Evolutionary conservation across 2,113 vertebrate species (phyloP), one percentile per base, ranked within the genome.

Genomic region (Turnix velox): DNA sequence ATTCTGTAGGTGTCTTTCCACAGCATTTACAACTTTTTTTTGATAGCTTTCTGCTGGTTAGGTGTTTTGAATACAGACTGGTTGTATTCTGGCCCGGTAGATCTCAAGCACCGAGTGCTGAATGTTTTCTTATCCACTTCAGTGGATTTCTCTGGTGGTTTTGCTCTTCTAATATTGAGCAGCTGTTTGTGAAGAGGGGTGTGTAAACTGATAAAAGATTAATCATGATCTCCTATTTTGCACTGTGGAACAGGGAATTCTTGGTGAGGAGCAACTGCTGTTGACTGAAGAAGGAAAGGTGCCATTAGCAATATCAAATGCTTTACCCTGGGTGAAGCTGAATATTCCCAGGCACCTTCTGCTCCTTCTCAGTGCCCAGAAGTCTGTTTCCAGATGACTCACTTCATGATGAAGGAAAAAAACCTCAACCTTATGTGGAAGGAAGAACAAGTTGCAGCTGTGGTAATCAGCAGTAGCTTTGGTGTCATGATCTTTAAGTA

Each of bases 391-490:
- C 37, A 31, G 42, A 49, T 6, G 15, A 55, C 42, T 75, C 2
- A 0, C 19, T 76, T 11, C 43, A 1, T 33, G 42, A 45, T 39
- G n/a, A n/a, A n/a, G n/a, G n/a, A n/a, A n/a, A n/a, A n/a, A n/a
- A n/a, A n/a, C n/a, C n/a, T n/a, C n/a, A n/a, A n/a, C n/a, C n/a
- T 46, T 39, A 6, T 43, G 25, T 18, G 25, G n/a, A 55, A 84
- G 49, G 35, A 65, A 74, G 11, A 72, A 71, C 4, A 54, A 22
- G 9, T 6, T 23, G 18, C 12, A 51, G 25, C n/a, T 63, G 28
- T 54, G 23, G 45, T n/a, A 22, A 88, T 48, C 76, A 54, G 16
- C 5, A 4, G 23, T 8, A 67, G 19, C 13, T 73, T 33, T 68
- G 18, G 1, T 43, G 17, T 46, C 35, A 51, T 4, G 17, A 77